Base-by-base conservation (phyloP, 2,888 invertebrate genomes). In the Spisula solida region DNA sequence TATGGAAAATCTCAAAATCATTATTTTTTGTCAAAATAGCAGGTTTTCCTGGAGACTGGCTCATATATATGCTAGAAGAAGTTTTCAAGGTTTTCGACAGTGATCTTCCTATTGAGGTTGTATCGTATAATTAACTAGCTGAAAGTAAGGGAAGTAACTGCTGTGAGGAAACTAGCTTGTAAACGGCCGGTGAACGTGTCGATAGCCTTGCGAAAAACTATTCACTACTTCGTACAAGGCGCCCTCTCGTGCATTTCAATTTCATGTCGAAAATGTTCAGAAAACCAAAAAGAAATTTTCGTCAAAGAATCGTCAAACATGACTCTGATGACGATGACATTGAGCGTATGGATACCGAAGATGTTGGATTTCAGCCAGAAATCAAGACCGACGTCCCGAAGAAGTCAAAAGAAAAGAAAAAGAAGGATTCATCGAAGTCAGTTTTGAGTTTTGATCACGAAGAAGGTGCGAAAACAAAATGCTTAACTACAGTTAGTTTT, bases 221-320 rank as follows among this genome's bases (percentile, higher is more conserved):
- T 56, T 56, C 56, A 56, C 56, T 56, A 56, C 56, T 56, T 20
- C n/a, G 18, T 56, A 20, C 56, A 70, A 70, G 31, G 70, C 70
- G 70, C 70, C 70, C 29, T 70, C 70, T 70, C 29, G 12, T 25
- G 18, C 31, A n/a, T n/a, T n/a, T n/a, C n/a, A n/a, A n/a, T n/a
- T 55, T 55, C 55, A 87, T 88, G 95, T 93, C 98, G 98, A 98
- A 98, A 88, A 96, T 98, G 93, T 99, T 99, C 97, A 98, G 98
- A 95, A 99, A 99, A 97, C 98, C 99, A 0, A 98, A 98, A 96
- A 98, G 98, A 96, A 98, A 98, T 96, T 98, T 98, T 94, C 98
- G 97, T 93, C 98, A 97, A 82, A 95, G 96, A 90, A 93, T 95
- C 16, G 92, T 93, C n/a, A 93, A 94, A 29, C 95, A 95, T 88